Base-by-base conservation (phyloP, 30 jellyfish, hydroid and myxozoan species). In the Aurelia aurita complex sp. Pacific region DNA sequence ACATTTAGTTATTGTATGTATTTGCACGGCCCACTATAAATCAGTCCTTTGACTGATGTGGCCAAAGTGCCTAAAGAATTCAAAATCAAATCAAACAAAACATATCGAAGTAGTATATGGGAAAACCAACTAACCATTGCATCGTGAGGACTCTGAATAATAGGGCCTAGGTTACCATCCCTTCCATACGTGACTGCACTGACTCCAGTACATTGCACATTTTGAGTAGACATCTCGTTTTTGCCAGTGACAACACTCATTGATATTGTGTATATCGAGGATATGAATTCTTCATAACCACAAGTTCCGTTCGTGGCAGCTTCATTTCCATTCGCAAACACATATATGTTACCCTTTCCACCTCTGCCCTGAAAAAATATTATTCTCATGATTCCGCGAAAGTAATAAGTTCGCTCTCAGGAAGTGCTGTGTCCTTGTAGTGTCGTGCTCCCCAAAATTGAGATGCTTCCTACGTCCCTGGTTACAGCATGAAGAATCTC, bases 241-340 rank as follows among this genome's bases (percentile, higher is more conserved):
- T 52, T 68, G 23, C 75, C 59, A n/a, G 65, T 82, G 36, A 82
- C 85, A 42, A 43, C 74, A 46, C 85, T 82, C 12, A 82, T 50
- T 36, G 77, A 54, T 1, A 82, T 46, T 14, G 91, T 82, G 85
- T 82, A 53, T 10, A 82, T 69, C 19, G 84, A 68, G 12, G 73
- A 34, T 46, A 82, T 51, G 84, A 67, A 82, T 32, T 64, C 91
- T 40, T 69, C 77, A 14, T 50, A 67, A 38, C 77, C 57, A 62
- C 91, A 82, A 3, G 85, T 19, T 23, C 69, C 81, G 16, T 71
- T 61, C 55, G 52, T 67, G 23, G n/a, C n/a, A n/a, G n/a, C n/a
- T n/a, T 64, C 91, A 70, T 82, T 82, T 3, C 91, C 91, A 51
- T 75, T 74, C 2, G 85, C 82, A 34, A 82, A 82, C 64, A 69